These are phyloP conservation scores for Brienomyrus longianalis DNA, from an alignment of 2,113 vertebrate genomes.

Conservation along the genomic window DNA sequence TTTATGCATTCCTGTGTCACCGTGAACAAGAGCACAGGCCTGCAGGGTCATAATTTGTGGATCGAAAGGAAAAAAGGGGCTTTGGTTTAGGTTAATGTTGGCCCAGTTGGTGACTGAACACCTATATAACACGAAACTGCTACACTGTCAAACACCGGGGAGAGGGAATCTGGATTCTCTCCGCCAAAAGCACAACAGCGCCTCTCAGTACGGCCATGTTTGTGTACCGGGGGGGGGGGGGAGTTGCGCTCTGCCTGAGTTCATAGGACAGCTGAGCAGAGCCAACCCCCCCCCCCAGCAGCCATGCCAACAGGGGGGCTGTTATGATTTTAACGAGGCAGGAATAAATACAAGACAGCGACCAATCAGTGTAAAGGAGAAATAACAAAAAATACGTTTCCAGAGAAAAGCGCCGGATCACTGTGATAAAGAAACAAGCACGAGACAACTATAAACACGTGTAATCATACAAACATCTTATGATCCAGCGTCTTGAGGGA, in stretches of 20 bases:
- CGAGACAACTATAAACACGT: not conserved
- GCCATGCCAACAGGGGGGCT: not conserved
- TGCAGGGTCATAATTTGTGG: not conserved
- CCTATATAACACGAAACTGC: not conserved
- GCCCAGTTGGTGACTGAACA: not conserved
- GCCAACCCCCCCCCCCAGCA: not conserved
- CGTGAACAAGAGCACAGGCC: not conserved
- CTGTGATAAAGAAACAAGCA: not conserved
- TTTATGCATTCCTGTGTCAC: not conserved
- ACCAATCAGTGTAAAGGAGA: not conserved
- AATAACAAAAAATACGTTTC: not conserved
- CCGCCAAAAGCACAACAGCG: not conserved
- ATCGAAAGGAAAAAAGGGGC: not conserved
- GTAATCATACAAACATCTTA: not conserved
- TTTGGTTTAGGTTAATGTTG: not conserved
- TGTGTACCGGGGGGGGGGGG: not conserved
- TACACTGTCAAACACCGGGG: not conserved
- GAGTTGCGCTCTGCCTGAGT: not conserved
- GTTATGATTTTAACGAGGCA: not conserved
- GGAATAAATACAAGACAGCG: not conserved
- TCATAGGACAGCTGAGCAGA: not conserved
- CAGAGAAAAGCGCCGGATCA: not conserved
- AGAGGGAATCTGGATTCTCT: not conserved
- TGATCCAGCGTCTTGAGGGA: not conserved
- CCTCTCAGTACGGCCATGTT: not conserved